Evolutionary conservation across 2,797 vertebrate species (phyloP).

Genomic region (Amblyraja radiata): DNA sequence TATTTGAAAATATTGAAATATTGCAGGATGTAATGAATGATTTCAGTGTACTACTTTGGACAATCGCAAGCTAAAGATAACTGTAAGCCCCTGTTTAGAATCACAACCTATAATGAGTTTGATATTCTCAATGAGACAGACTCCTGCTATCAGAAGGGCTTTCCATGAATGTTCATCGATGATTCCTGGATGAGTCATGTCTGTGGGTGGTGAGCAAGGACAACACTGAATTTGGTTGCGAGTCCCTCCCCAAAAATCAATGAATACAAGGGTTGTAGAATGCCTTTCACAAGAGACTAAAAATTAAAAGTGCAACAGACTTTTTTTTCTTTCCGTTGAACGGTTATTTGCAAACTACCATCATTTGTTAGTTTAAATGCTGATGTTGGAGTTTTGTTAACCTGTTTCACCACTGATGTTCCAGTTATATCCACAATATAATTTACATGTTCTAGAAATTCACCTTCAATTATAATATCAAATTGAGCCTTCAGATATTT

Average conservation of each 20-base stretch:
- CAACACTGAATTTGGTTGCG: neutral
- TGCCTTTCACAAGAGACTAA: neutral
- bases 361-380: neutral
- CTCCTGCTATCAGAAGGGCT: neutral
- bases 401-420: neutral
- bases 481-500: neutral
- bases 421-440: neutral
- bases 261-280: neutral
- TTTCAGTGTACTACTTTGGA: neutral
- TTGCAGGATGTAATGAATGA: neutral
- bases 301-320: neutral
- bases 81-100: neutral
- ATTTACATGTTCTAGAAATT: neutral
- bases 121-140: neutral
- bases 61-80: neutral
- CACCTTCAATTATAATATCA: neutral
- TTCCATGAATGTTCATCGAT: neutral
- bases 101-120: neutral
- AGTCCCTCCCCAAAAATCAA: neutral
- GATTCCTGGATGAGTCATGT: no score
- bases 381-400: neutral
- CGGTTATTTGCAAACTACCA: neutral
- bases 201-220: neutral
- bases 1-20: neutral
- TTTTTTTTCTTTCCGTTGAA: neutral